phyloP scores from a whole-genome alignment of 1,140 invertebrate genomes.

The Theocolax elegans region DNA sequence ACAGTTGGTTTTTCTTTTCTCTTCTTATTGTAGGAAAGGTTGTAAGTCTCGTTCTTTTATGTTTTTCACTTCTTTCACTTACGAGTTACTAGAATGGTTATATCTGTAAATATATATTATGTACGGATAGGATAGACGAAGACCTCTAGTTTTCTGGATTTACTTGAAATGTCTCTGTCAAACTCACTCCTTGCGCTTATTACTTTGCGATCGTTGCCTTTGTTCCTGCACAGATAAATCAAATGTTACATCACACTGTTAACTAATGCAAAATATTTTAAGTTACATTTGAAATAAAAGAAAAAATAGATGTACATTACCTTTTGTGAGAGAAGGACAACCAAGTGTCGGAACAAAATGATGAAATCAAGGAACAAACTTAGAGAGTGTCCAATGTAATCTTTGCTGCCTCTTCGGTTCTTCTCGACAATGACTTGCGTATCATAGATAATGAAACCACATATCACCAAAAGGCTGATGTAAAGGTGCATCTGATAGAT shows the following conservation, averaged over 20 bases:
- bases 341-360: slow-evolving; percentile 87
- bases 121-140: slow-evolving; percentile 64
- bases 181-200: slow-evolving; percentile 53
- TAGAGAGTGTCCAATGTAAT: slow-evolving; percentile 90
- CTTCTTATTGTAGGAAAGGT: slow-evolving; percentile 45
- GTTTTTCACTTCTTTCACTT: slow-evolving; percentile 42
- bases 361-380: slow-evolving; percentile 94
- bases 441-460: slow-evolving; percentile 94
- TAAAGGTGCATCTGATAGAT: slow-evolving; percentile 90
- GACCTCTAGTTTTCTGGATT: slow-evolving; percentile 66
- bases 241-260: background rate
- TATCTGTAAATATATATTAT: slow-evolving; percentile 50
- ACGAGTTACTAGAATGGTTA: slow-evolving; percentile 46
- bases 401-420: slow-evolving; percentile 86
- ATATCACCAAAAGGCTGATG: slow-evolving; percentile 88
- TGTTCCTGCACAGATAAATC: slow-evolving; percentile 54
- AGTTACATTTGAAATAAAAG: too few species aligned
- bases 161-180: slow-evolving; percentile 57
- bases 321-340: slow-evolving; percentile 91
- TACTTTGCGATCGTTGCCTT: slow-evolving; percentile 56
- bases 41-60: slow-evolving; percentile 42
- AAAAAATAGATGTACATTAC: too few species aligned
- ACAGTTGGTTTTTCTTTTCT: slow-evolving; percentile 26
- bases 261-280: too few species aligned
- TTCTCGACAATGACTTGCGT: slow-evolving; percentile 97